A percentile compares a stretch with the other conserved stretches of the same genome.
Conservation (phyloP, 2,113 vertebrate genomes). For the Clarias macrocephalus region DNA sequence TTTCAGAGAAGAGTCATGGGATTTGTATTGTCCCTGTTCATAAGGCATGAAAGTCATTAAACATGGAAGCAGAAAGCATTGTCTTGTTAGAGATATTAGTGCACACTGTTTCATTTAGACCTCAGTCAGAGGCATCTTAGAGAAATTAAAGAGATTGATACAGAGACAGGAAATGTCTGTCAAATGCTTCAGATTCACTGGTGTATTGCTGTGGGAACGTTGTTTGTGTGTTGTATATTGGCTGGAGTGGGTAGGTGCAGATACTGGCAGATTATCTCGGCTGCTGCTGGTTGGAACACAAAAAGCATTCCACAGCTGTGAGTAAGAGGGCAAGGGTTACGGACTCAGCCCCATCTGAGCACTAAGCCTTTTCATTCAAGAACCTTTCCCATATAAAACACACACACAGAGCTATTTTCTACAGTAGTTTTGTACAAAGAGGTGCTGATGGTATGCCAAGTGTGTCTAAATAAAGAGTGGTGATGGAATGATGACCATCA, state of each 20-base stretch:
- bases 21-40: slow-evolving; percentile 50
- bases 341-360: slow-evolving; percentile 61
- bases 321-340: slow-evolving; percentile 69
- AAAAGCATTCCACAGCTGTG: slow-evolving; percentile 71
- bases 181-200: slow-evolving; percentile 40
- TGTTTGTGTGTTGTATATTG: slow-evolving; percentile 42
- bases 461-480: slow-evolving; percentile 53
- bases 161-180: slow-evolving; percentile 36
- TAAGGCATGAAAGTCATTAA: slow-evolving; percentile 37
- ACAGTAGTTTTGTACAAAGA: slow-evolving; percentile 56
- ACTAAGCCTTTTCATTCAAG: slow-evolving; percentile 63
- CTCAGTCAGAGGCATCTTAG: background rate
- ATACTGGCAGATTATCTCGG: slow-evolving; percentile 50
- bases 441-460: slow-evolving; percentile 39
- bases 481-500: slow-evolving; percentile 50
- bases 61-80: slow-evolving; percentile 13
- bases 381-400: slow-evolving; percentile 57
- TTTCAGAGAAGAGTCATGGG: slow-evolving; percentile 30
- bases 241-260: slow-evolving; percentile 47
- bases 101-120: background rate
- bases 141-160: slow-evolving; percentile 17
- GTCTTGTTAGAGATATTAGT: slow-evolving; percentile 22
- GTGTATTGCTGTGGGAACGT: slow-evolving; percentile 39
- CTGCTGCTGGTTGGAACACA: slow-evolving; percentile 59
- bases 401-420: slow-evolving; percentile 46